phyloP scores from a whole-genome alignment of 2,113 vertebrate genomes.

The Tyrannus savana region DNA sequence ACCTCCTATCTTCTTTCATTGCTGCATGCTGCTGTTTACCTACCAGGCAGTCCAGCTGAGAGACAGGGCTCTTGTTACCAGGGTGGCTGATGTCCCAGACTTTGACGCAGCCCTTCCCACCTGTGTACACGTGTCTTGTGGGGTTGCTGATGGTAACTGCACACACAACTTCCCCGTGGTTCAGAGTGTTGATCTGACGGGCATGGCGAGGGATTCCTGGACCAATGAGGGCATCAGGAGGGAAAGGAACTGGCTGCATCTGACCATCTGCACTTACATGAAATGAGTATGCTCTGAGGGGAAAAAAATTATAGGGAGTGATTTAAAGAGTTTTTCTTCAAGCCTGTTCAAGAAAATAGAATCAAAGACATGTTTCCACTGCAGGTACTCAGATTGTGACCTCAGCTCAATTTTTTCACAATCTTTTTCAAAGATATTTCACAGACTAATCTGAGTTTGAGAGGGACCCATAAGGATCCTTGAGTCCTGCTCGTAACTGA shows the following conservation, averaged over 20 bases:
- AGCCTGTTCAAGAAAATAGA: neutral
- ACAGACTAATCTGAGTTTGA: neutral
- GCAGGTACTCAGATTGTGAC: neutral
- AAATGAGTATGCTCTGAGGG: constrained; percentile 81
- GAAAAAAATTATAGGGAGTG: neutral
- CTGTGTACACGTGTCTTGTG: constrained; percentile 82
- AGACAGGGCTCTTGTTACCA: constrained; percentile 86
- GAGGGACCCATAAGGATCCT: neutral
- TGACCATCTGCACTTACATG: constrained; percentile 85
- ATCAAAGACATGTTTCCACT: neutral
- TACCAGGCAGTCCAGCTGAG: constrained; percentile 86
- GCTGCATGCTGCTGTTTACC: neutral
- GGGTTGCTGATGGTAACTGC: constrained; percentile 87
- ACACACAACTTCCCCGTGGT: constrained; percentile 84
- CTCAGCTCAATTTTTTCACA: neutral
- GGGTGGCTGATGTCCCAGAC: constrained; percentile 87
- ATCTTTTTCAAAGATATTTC: neutral
- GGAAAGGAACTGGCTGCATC: constrained; percentile 86
- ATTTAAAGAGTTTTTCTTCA: neutral
- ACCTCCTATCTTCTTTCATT: neutral
- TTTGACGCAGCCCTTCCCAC: constrained; percentile 85
- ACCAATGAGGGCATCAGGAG: constrained; percentile 84
- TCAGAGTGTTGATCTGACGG: constrained; percentile 85
- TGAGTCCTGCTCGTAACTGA: accelerated
- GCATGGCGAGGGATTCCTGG: constrained; percentile 85